Base-by-base conservation (phyloP, 1,140 invertebrate species). In the Drosophila micromelanica region DNA sequence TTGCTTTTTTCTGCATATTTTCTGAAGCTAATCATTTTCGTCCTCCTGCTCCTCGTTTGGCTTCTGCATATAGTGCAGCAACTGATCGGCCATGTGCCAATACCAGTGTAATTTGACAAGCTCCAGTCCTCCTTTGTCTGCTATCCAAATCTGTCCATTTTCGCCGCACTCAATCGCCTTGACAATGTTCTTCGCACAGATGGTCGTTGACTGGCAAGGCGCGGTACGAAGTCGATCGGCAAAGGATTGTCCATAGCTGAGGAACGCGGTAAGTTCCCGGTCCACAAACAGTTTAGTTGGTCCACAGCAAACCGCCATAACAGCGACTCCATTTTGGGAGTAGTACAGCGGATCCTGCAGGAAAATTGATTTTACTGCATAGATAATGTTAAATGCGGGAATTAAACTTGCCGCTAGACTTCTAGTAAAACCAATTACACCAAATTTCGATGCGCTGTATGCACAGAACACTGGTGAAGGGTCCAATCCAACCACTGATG, bases 401-500 rank as follows among this genome's bases (percentile, higher is more conserved):
- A 6, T 13, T 11, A 0, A 0, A 73, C 76, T 69, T 54, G 90
- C 91, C 37, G 86, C 91, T 11, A 92, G 72, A 55, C 92, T 92
- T 52, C 92, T 76, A 0, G 93, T 94, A 35, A 93, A 93, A 0
- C 92, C 93, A 51, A 93, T 78, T 0, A 94, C 90, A 11, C 92
- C 93, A 67, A 93, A 92, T 55, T 94, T 94, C 0, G 93, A 92
- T n/a, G 92, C 93, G 43, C 76, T 80, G 67, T 94, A 94, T 2
- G 92, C 86, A 9, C 93, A 93, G 17, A 91, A 77, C 1, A 90
- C 81, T 8, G 85, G 85, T 3, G 85, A 74, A 1, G 91, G 91
- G 38, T 91, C 78, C 59, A 94, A 89, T 23, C 95, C 95, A 60
- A 93, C 90, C 38, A 95, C 93, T 0, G 95, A 95, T 8, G 94